Conservation (phyloP, 2,888 invertebrate genomes). For the Microdon myrmicae region DNA sequence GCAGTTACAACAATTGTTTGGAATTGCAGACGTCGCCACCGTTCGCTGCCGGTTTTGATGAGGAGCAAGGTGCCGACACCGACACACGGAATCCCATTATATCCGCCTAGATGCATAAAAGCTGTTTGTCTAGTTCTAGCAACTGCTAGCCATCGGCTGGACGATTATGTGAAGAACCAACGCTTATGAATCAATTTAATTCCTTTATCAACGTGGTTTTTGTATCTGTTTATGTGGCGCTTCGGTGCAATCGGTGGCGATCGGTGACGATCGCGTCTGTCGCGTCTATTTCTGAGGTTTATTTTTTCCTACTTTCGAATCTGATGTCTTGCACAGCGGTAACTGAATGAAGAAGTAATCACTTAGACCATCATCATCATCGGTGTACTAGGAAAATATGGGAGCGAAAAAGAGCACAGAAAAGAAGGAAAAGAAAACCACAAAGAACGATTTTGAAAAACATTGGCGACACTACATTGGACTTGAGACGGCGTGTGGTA, state of each 20-base stretch:
- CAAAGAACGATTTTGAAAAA: too few species aligned
- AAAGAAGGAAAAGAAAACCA: constrained; percentile 5
- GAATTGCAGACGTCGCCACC: constrained; percentile 22
- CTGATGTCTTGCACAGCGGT: not conserved
- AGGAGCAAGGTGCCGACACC: not conserved
- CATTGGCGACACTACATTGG: constrained; percentile 39
- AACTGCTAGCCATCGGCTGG: constrained; percentile 19
- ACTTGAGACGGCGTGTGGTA: constrained; percentile 28
- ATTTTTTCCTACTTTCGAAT: constrained; percentile 1
- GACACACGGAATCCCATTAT: constrained; percentile 32
- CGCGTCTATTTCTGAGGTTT: not conserved
- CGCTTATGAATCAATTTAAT: constrained; percentile 51
- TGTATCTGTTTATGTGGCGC: constrained; percentile 44
- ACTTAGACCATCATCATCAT: constrained; percentile 16
- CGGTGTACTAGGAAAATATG: constrained; percentile 15
- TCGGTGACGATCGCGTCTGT: constrained; percentile 10
- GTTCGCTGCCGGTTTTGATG: constrained; percentile 3
- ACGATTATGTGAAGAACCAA: constrained; percentile 21
- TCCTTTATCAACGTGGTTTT: constrained; percentile 19
- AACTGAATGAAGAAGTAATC: constrained; percentile 27
- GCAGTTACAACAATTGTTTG: constrained; percentile 4
- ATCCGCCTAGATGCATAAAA: constrained; percentile 18
- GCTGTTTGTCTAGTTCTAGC: constrained; percentile 40
- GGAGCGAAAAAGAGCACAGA: constrained; percentile 1
- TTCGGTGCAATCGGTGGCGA: constrained; percentile 13